Percentiles rank a stretch among this genome's conserved stretches.
Evolutionary conservation across 2,113 vertebrate species (phyloP).

Genomic region (Athene cunicularia): DNA sequence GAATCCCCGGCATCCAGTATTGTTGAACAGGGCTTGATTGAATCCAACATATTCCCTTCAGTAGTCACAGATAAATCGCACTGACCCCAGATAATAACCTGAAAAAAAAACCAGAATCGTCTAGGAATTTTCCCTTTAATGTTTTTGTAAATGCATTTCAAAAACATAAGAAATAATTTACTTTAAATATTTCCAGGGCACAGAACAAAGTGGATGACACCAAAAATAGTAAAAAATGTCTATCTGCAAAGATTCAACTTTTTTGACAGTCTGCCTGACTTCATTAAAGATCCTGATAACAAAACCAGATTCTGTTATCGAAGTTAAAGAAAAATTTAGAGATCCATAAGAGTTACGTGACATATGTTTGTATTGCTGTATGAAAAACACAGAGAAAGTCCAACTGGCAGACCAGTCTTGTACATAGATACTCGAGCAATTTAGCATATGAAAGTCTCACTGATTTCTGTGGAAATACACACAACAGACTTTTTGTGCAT

Average conservation of each 20-base stretch:
- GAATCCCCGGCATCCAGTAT: slow-evolving; percentile 88
- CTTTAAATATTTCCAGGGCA: background rate
- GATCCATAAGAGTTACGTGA: background rate
- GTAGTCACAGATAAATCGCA: slow-evolving; percentile 53
- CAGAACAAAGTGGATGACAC: background rate
- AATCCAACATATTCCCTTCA: slow-evolving; percentile 16
- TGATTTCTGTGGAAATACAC: background rate
- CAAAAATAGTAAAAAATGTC: background rate
- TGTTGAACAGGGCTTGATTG: slow-evolving; percentile 83
- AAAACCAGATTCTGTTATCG: background rate
- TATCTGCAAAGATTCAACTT: background rate
- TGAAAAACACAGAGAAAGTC: background rate
- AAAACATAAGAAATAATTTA: background rate
- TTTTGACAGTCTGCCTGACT: background rate
- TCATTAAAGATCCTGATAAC: background rate
- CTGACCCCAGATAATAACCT: slow-evolving; percentile 92
- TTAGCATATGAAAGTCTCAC: background rate
- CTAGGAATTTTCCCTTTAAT: background rate
- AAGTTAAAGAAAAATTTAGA: background rate
- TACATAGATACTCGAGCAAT: background rate
- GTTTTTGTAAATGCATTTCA: background rate
- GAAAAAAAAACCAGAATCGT: background rate
- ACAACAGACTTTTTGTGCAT: background rate
- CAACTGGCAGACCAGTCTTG: background rate
- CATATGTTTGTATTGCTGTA: background rate